Evolutionary conservation across 1,140 invertebrate genomes (phyloP), one percentile per base, ranked within the genome.

Genomic region (Ceratina australensis): DNA sequence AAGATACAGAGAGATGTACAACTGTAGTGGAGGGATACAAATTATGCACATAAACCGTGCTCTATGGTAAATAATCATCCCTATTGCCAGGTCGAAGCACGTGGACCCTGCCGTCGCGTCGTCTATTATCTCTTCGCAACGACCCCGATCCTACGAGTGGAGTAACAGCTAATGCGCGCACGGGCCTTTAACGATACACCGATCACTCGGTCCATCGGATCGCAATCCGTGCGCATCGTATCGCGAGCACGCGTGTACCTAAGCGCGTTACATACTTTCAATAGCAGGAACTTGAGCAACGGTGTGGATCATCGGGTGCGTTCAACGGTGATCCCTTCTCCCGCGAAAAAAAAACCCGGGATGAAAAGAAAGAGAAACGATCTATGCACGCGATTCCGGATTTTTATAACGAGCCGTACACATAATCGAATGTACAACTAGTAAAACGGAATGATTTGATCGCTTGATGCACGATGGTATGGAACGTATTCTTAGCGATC

Each of bases 1-100:
- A 87, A 86, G 86, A 89, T 88, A 89, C 87, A 86, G 81, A 83
- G 69, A 42, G 8, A 42, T 83, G 72, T 85, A 86, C 83, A 86
- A 68, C 76, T 65, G 77, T 80, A 68, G 61, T 16, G 63, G 61
- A 33, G 60, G 56, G 81, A 81, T 87, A 88, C 73, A 86, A 80
- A 87, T 83, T 84, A 83, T 84, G 84, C 72, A 82, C 78, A 60
- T 65, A 76, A 76, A 47, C 72, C 79, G 80, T 74, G 71, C 72
- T 68, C 66, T 65, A 18, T 66, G 59, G 61, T 82, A 84, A 82
- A 82, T 80, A 78, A 82, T 69, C 65, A 28, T 63, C 63, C 65
- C 24, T 60, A 85, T 78, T 77, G 72, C 64, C 68, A 66, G 26
- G 59, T 74, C 57, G 67, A 69, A 84, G 80, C 75, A 82, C 69